phyloP scores from a whole-genome alignment of 2,113 vertebrate genomes.

The Lota lota region DNA sequence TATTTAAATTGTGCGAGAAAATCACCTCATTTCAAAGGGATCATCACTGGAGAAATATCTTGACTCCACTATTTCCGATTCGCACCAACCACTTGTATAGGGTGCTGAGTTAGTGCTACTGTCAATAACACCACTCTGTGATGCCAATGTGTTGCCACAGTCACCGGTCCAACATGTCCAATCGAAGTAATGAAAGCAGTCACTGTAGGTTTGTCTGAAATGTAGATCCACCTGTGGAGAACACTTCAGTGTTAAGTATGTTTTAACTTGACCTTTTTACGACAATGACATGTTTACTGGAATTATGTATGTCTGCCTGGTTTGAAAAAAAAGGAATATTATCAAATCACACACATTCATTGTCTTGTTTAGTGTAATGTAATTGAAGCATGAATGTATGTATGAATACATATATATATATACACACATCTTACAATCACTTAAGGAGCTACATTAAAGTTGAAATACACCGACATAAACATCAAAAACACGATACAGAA shows the following conservation, averaged over 20 bases:
- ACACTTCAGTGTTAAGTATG: background rate
- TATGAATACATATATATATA: background rate
- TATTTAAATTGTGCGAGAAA: background rate
- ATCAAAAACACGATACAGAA: too few relatives aligned
- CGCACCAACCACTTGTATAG: conserved; percentile 41
- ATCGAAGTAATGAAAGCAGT: rapidly evolving
- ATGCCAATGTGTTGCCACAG: conserved; percentile 5
- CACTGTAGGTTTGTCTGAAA: conserved; percentile 32
- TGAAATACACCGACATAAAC: too few relatives aligned
- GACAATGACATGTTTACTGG: background rate
- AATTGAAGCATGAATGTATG: too few relatives aligned
- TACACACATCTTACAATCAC: background rate
- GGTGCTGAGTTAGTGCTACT: background rate
- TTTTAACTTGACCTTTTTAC: background rate
- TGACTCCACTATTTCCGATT: conserved; percentile 46
- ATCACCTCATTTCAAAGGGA: conserved; percentile 55
- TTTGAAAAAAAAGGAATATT: background rate
- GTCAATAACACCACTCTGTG: conserved; percentile 18
- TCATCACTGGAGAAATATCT: conserved; percentile 38
- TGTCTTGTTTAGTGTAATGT: too few relatives aligned
- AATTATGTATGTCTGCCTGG: background rate
- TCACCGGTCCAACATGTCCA: conserved; percentile 18
- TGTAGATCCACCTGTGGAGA: conserved; percentile 52
- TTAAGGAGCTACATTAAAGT: too few relatives aligned
- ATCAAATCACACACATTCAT: background rate